phyloP scores from a whole-genome alignment of 2,888 invertebrate genomes.

The Oeneis ivallda region DNA sequence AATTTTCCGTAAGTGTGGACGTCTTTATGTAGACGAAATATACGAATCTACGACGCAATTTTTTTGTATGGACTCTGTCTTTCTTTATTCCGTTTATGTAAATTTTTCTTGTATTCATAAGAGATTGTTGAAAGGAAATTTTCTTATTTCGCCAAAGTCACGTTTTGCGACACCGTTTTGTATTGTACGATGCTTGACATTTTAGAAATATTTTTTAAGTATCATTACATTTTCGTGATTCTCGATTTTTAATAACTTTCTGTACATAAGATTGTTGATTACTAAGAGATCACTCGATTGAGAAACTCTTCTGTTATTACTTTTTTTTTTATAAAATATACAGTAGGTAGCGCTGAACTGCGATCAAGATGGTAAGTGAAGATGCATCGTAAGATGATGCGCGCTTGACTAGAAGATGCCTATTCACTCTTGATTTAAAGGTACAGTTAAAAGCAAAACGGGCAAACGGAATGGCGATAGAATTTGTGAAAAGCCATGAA shows the following conservation, averaged over 20 bases:
- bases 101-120: conserved; percentile 21
- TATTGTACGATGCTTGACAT: background rate
- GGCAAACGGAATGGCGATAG: no score
- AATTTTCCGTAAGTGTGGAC: background rate
- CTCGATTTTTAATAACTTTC: background rate
- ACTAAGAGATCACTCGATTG: no score
- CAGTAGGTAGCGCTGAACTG: no score
- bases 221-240: background rate
- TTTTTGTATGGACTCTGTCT: background rate
- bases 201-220: background rate
- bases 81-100: conserved; percentile 28
- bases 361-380: no score
- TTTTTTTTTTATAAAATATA: no score
- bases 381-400: no score
- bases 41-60: background rate
- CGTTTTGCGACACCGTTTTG: conserved; percentile 11
- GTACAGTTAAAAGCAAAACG: no score
- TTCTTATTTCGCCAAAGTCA: conserved; percentile 16
- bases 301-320: no score
- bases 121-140: conserved; percentile 23
- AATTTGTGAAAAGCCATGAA: no score
- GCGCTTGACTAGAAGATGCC: no score
- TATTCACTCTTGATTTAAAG: no score
- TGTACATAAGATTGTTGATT: no score
- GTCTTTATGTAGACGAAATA: background rate